phyloP scores from a whole-genome alignment of 2,113 vertebrate species.

The Eubucco bourcierii region DNA sequence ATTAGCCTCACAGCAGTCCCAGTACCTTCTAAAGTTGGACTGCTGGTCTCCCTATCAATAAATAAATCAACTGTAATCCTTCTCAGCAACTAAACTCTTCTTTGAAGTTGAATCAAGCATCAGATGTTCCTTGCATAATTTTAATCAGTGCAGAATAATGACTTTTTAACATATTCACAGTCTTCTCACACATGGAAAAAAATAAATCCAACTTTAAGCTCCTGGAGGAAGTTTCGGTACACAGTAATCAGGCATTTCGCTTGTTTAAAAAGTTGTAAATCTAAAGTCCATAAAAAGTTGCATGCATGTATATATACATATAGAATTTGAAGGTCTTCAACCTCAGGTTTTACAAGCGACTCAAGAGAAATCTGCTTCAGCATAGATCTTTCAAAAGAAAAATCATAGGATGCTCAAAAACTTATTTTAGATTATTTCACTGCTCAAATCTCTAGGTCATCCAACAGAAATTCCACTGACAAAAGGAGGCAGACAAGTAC shows the following conservation, averaged over 20 bases:
- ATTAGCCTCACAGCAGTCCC: conserved; percentile 67
- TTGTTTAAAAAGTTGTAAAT: background rate
- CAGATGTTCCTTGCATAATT: conserved; percentile 27
- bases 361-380: background rate
- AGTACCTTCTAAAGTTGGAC: conserved; percentile 55
- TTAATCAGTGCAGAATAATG: conserved; percentile 24
- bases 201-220: background rate
- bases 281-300: background rate
- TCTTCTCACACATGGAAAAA: background rate
- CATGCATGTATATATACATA: background rate
- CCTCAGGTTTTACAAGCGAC: background rate
- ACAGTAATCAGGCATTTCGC: background rate
- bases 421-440: background rate
- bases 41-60: conserved; percentile 64
- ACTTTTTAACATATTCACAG: background rate
- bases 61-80: conserved; percentile 68
- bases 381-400: background rate
- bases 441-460: background rate
- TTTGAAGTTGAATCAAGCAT: conserved; percentile 58
- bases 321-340: background rate
- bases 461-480: background rate
- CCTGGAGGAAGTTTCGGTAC: background rate
- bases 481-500: background rate
- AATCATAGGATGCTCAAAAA: background rate
- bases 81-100: conserved; percentile 58